A percentile compares a stretch with the other conserved stretches of the same genome.
Conservation (phyloP, 2,113 vertebrate genomes). For the Pica pica region DNA sequence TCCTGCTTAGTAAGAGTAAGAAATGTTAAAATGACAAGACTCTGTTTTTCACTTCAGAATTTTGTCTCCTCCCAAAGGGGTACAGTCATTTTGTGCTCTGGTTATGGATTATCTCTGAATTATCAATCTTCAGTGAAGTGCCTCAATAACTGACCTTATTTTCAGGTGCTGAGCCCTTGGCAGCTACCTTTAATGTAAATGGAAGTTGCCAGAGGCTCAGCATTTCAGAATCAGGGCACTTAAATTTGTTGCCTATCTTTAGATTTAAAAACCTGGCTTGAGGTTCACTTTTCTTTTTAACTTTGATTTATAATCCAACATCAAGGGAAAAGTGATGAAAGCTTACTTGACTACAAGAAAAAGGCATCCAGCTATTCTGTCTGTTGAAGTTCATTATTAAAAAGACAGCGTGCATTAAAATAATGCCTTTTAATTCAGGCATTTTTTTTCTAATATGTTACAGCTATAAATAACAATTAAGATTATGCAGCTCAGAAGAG, state of each 20-base stretch:
- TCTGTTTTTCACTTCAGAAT: not conserved
- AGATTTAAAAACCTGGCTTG: slow-evolving; percentile 11
- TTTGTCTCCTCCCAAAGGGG: not conserved
- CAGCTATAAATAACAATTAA: not conserved
- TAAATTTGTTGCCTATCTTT: not conserved
- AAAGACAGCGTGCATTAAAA: not conserved
- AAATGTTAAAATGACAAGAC: accelerated
- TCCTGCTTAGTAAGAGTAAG: not conserved
- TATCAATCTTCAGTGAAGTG: not conserved
- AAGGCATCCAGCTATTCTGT: not conserved
- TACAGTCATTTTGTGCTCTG: not conserved
- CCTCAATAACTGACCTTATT: not conserved
- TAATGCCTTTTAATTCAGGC: not conserved
- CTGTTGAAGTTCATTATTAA: not conserved
- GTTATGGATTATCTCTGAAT: not conserved
- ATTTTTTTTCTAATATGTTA: not conserved
- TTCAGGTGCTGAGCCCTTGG: not conserved
- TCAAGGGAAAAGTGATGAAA: slow-evolving; percentile 21
- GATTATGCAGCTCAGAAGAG: not conserved
- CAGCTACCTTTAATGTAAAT: not conserved
- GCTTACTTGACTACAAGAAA: not conserved
- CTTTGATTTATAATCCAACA: not conserved
- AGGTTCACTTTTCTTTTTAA: slow-evolving; percentile 4
- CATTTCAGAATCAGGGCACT: slow-evolving; percentile 13
- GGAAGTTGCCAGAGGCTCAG: not conserved